phyloP scores from a whole-genome alignment of 1,140 invertebrate species.

The Venturia canescens region DNA sequence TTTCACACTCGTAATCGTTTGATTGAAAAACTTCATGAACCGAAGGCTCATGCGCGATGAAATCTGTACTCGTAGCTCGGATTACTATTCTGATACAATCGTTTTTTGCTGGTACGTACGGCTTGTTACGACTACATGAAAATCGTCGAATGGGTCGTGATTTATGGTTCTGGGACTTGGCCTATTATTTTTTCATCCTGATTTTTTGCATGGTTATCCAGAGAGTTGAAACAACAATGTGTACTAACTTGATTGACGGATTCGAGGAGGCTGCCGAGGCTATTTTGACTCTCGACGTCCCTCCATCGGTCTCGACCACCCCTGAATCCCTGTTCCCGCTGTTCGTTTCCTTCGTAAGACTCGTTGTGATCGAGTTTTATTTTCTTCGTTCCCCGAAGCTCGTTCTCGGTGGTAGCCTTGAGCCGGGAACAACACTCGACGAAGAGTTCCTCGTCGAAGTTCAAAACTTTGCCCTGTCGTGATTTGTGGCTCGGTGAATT shows the following conservation, averaged over 20 bases:
- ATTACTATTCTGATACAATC: too few relatives aligned
- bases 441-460: constrained; percentile 74
- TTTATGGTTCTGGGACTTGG: too few relatives aligned
- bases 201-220: neutral
- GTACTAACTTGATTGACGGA: constrained; percentile 74
- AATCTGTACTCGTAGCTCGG: too few relatives aligned
- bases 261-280: constrained; percentile 71
- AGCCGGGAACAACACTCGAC: constrained; percentile 74
- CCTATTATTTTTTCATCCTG: neutral
- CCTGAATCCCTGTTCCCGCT: constrained; percentile 62
- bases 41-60: too few relatives aligned
- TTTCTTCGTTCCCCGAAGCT: constrained; percentile 73
- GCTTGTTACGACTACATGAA: too few relatives aligned
- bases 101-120: too few relatives aligned
- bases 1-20: too few relatives aligned
- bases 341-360: constrained; percentile 65
- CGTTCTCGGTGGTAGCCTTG: constrained; percentile 74
- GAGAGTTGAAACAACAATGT: neutral
- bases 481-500: constrained; percentile 58
- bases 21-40: too few relatives aligned
- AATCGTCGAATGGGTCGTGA: too few relatives aligned
- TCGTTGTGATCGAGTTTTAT: constrained; percentile 73
- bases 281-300: constrained; percentile 73
- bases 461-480: constrained; percentile 71
- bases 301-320: constrained; percentile 68